Percentiles rank a stretch among this genome's conserved stretches.
These are phyloP conservation scores for Alviniconcha strummeri DNA, from an alignment of 2,888 invertebrate species.

Conservation along the genomic window DNA sequence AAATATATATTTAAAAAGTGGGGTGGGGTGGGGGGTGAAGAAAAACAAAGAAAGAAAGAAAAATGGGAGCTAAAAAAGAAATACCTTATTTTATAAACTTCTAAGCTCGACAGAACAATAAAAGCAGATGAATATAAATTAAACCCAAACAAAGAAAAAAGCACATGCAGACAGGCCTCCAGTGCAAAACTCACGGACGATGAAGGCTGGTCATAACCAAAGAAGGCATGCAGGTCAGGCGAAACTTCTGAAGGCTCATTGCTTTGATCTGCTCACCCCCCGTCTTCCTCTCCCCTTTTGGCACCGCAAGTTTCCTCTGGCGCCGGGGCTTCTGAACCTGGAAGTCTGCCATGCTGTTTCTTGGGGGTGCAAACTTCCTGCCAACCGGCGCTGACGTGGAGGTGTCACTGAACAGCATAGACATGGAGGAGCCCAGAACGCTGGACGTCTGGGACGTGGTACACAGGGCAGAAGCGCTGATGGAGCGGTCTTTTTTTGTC, in stretches of 20 bases:
- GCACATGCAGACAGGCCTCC: too few relatives aligned
- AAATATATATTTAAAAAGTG: too few relatives aligned
- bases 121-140: too few relatives aligned
- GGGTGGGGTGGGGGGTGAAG: too few relatives aligned
- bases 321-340: background rate
- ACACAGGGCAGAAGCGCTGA: background rate
- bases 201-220: constrained; percentile 43
- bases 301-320: background rate
- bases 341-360: constrained; percentile 28
- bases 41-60: too few relatives aligned
- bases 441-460: constrained; percentile 5
- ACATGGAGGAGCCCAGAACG: constrained; percentile 29
- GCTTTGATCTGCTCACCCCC: background rate
- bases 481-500: background rate
- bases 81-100: too few relatives aligned
- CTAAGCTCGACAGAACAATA: too few relatives aligned
- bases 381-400: background rate
- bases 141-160: background rate
- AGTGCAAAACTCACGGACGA: constrained; percentile 34
- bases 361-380: background rate
- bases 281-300: background rate
- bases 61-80: too few relatives aligned
- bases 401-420: constrained; percentile 17
- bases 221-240: constrained; percentile 20
- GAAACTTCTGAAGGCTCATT: constrained; percentile 4